These are phyloP conservation scores for Heliconius aoede DNA, from an alignment of 2,888 invertebrate genomes.

Conservation along the genomic window DNA sequence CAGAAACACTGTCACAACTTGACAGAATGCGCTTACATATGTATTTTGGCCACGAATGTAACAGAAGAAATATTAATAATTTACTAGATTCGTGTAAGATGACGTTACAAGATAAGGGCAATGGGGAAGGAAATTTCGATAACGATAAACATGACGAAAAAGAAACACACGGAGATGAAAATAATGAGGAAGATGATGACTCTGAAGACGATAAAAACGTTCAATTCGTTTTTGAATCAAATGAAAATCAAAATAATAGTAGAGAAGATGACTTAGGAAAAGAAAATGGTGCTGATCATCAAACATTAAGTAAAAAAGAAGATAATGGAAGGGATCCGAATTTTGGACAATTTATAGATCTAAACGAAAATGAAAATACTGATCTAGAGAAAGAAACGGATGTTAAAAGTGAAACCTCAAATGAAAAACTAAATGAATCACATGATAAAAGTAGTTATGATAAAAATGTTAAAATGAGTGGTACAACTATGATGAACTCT, in stretches of 20 bases:
- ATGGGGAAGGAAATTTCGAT: background rate
- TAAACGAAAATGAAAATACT: conserved; percentile 1
- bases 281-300: background rate
- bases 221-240: conserved; percentile 18
- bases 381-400: conserved; percentile 2
- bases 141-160: background rate
- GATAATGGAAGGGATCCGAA: background rate
- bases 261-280: conserved; percentile 12
- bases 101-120: conserved; percentile 25
- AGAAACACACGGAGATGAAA: background rate
- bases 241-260: background rate
- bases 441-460: background rate
- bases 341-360: background rate
- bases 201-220: background rate
- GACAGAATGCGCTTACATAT: conserved; percentile 66
- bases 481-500: background rate
- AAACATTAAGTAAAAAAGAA: background rate
- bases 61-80: conserved; percentile 61
- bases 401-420: conserved; percentile 10
- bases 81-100: conserved; percentile 62
- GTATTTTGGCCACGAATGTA: conserved; percentile 66
- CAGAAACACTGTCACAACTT: conserved; percentile 61
- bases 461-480: background rate
- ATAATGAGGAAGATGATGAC: background rate
- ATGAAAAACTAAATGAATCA: conserved; percentile 15